Base-by-base conservation (phyloP, 2,113 vertebrate species). In the Microcebus jonahi region DNA sequence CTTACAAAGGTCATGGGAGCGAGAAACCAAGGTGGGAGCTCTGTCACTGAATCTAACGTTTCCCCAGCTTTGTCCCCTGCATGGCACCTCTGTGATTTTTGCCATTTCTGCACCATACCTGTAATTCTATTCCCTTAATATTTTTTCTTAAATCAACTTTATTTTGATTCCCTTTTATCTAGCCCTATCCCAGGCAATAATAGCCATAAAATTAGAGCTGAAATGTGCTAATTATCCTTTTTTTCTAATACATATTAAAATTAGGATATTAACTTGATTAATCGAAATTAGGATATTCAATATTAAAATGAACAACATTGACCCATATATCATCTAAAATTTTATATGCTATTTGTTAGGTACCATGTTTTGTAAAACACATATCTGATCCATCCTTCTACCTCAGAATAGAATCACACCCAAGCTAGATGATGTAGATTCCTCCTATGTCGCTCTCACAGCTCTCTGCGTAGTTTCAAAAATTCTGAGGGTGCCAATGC, bases 271-370 rank as follows among this genome's bases (percentile, higher is more conserved):
- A 39, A 23, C 48, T 73, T 63, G 48, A 53, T 88, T 39, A 42
- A 65, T 61, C 71, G 83, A 81, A 85, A 48, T 71, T 94, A 55
- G 39, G 2, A 91, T 53, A 65, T 55, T 65, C 55, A 92, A 70
- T 71, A 90, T 67, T 93, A 84, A 90, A 80, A 89, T 95, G 70
- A 80, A 25, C 85, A 42, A 25, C 85, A 42, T 27, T 73, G 34
- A 94, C 34, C 7, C 36, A 68, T 23, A 17, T 63, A 73, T 21
- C n/a, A 67, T 34, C 68, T 79, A 88, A 93, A 71, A 29, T 39
- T 76, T 75, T 70, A 63, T 5, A 14, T 15, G 21, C 45, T 89
- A 5, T 53, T 84, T 5, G 2, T 27, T 75, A 36, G 50, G 88
- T 59, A 65, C 45, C 13, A 12, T 0, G 0, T 45, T 90, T 81